Evolutionary conservation across 92 coral and sea anemone genomes (phyloP), one percentile per base, ranked within the genome.

Genomic region (Parazoanthus swiftii): DNA sequence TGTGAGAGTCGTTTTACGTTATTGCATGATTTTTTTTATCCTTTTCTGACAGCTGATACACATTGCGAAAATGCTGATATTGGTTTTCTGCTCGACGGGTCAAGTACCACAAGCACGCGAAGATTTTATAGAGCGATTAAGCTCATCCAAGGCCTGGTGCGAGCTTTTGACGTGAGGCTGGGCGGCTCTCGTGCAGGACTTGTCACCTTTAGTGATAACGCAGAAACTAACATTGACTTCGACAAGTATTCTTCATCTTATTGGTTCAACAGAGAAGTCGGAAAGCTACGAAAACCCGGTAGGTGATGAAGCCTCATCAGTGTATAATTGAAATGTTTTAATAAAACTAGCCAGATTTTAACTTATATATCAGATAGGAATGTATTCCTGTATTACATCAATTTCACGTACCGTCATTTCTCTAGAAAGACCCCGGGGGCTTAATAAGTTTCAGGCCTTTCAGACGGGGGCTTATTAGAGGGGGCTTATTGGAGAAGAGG

Each of bases 131-230:
- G 65, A 15, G 65, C n/a, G 35, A 70, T 83, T 39, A 67, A 70
- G 10, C 67, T 70, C 25, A 65, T 83, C 44, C 43, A 83, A 39
- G 65, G 78, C 1, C 76, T 83, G 3, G 78, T 70, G 18, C 58
- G 26, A 48, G 77, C 66, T n/a, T 83, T 83, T 21, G 39, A 70
- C 26, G 78, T 83, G 65, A 83, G 78, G 33, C 51, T 46, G 2
- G 59, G 77, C 2, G 86, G 77, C 15, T 83, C 86, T 68, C 86
- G 86, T 18, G 86, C 86, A 37, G 86, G 86, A 11, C 77, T 83
- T 7, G 86, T 83, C 7, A 68, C 86, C 50, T 83, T 83, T 48
- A 44, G 77, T 10, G 77, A 68, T 48, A 74, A 83, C 10, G 77
- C 66, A 1, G 21, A 16, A 33, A 83, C 86, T 1, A 70, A 48